Evolutionary conservation across 2,888 invertebrate genomes (phyloP).

Genomic region (Zaprionus bogoriensis): DNA sequence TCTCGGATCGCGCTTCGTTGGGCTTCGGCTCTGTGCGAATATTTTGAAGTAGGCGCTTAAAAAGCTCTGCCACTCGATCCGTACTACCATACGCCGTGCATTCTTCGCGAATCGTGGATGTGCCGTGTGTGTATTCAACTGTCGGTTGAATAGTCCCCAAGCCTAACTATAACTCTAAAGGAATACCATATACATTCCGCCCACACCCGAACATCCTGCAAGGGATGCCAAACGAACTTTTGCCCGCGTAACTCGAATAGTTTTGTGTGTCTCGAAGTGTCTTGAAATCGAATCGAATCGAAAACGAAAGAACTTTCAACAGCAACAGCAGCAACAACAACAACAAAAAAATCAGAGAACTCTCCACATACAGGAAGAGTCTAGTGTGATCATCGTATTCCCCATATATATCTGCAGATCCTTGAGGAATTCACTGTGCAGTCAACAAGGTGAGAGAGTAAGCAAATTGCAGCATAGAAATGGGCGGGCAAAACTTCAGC

Average conservation of each 20-base stretch:
- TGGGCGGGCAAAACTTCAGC: too few relatives aligned
- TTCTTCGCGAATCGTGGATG: slow-evolving; percentile 70
- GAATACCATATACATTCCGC: too few relatives aligned
- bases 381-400: too few relatives aligned
- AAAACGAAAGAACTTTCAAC: slow-evolving; percentile 19
- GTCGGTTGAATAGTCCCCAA: too few relatives aligned
- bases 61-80: slow-evolving; percentile 64
- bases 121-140: slow-evolving; percentile 47
- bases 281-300: background rate
- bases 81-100: slow-evolving; percentile 69
- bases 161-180: too few relatives aligned
- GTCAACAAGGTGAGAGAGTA: too few relatives aligned
- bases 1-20: slow-evolving; percentile 30
- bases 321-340: too few relatives aligned
- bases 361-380: too few relatives aligned
- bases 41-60: slow-evolving; percentile 66
- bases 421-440: too few relatives aligned
- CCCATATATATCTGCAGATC: too few relatives aligned
- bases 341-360: too few relatives aligned
- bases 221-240: slow-evolving; percentile 50
- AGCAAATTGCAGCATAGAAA: too few relatives aligned
- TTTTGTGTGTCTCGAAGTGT: background rate
- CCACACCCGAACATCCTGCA: slow-evolving; percentile 42
- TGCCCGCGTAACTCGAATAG: slow-evolving; percentile 21
- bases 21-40: slow-evolving; percentile 55